These are phyloP conservation scores for Abramis brama DNA, from an alignment of 2,113 vertebrate genomes.

Conservation along the genomic window DNA sequence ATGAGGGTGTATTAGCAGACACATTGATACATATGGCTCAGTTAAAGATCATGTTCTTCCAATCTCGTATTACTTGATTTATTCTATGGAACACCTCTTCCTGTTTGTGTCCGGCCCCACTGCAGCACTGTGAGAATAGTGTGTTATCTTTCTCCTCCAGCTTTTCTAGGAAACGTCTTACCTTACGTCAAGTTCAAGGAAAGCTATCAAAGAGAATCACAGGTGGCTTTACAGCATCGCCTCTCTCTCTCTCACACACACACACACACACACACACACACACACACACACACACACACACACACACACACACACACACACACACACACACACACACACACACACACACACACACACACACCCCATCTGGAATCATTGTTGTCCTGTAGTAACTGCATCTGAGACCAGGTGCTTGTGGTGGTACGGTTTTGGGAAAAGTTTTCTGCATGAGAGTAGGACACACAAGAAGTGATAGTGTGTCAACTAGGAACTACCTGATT, in stretches of 20 bases:
- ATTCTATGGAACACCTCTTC: neutral
- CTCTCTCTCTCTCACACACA: neutral
- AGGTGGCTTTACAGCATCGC: slow-evolving; percentile 27
- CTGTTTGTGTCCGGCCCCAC: neutral
- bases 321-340: too few relatives aligned
- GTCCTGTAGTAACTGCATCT: slow-evolving; percentile 27
- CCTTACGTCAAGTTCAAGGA: slow-evolving; percentile 10
- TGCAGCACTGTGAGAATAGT: neutral
- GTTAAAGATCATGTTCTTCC: neutral
- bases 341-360: too few relatives aligned
- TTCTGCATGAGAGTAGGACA: neutral
- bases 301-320: too few relatives aligned
- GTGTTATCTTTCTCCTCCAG: slow-evolving; percentile 1
- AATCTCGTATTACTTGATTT: too few relatives aligned
- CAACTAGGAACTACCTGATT: too few relatives aligned
- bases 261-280: too few relatives aligned
- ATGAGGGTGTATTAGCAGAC: neutral
- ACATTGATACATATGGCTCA: neutral
- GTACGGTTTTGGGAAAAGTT: neutral
- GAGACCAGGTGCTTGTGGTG: neutral
- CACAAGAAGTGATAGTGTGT: neutral
- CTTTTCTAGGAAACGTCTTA: neutral
- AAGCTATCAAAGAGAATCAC: slow-evolving; percentile 19
- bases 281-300: too few relatives aligned
- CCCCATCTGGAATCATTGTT: slow-evolving; percentile 46